Percentiles rank a stretch among this genome's conserved stretches.
Conservation (phyloP, 2,797 vertebrate species). For the Chrysocyon brachyurus region DNA sequence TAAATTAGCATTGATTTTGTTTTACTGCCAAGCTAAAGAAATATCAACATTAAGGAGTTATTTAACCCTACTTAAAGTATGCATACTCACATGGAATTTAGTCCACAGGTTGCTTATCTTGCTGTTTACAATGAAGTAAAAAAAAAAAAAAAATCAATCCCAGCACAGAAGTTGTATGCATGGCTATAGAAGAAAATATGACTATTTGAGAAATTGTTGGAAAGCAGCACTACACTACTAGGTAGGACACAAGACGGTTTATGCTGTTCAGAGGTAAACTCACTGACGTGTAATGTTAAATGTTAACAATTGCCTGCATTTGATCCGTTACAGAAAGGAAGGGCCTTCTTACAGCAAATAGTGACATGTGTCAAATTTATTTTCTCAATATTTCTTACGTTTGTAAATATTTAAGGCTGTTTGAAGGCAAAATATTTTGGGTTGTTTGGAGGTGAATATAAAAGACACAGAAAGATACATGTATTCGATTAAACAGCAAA, state of each 20-base stretch:
- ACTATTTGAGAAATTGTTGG: constrained; percentile 81
- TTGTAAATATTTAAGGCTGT: constrained; percentile 27
- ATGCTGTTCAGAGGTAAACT: not conserved
- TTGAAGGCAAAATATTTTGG: constrained; percentile 48
- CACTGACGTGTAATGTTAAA: not conserved
- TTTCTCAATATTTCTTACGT: not conserved
- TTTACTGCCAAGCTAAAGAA: constrained; percentile 90
- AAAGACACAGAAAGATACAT: not conserved
- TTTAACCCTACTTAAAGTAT: constrained; percentile 90
- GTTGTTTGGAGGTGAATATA: not conserved
- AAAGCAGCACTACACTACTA: not conserved
- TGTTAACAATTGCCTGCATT: not conserved
- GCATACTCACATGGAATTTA: constrained; percentile 87
- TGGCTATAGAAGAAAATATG: constrained; percentile 85
- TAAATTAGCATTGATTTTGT: constrained; percentile 96
- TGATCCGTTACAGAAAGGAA: not conserved
- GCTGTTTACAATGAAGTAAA: constrained; percentile 92
- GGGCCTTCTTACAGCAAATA: not conserved
- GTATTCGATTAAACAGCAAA: not conserved
- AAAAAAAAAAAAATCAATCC: constrained; percentile 92
- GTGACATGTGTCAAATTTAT: not conserved
- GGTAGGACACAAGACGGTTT: not conserved
- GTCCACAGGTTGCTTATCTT: constrained; percentile 88
- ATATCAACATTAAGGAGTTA: constrained; percentile 92
- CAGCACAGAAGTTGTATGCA: constrained; percentile 87